phyloP scores from a whole-genome alignment of 1,140 invertebrate species.

The Philopotamus ludificatus region DNA sequence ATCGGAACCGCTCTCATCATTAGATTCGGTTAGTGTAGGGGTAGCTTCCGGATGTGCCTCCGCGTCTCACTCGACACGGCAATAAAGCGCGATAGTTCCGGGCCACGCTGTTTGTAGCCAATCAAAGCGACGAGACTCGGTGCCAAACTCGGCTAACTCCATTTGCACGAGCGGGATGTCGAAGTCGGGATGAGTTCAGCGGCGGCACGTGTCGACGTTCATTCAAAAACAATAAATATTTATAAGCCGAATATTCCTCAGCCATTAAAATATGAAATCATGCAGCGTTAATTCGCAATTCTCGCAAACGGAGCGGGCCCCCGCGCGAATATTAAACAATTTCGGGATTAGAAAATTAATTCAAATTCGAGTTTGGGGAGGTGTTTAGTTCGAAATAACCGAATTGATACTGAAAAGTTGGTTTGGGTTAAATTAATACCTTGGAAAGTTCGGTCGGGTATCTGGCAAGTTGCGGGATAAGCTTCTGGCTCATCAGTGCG shows the following conservation, averaged over 20 bases:
- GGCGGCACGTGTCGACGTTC: too few relatives aligned
- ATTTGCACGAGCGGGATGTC: too few relatives aligned
- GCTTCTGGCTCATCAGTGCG: neutral
- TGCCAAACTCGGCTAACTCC: too few relatives aligned
- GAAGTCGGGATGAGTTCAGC: too few relatives aligned
- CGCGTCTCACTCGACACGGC: neutral
- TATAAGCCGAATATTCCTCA: too few relatives aligned
- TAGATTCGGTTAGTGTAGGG: slow-evolving; percentile 21
- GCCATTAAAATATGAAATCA: too few relatives aligned
- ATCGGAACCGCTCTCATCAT: slow-evolving; percentile 11
- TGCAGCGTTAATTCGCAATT: neutral
- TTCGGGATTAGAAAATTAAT: slow-evolving; percentile 3
- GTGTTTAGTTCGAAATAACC: slow-evolving; percentile 2
- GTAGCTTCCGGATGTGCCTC: slow-evolving; percentile 3
- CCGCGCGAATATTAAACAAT: slow-evolving; percentile 4
- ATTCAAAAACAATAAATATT: too few relatives aligned
- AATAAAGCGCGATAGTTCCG: neutral
- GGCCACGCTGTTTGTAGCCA: slow-evolving; percentile 6
- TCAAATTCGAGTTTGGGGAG: neutral
- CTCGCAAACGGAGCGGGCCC: neutral
- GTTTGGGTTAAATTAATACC: neutral
- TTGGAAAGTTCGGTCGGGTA: neutral
- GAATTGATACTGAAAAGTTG: neutral
- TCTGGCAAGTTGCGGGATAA: neutral
- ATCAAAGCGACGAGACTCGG: slow-evolving; percentile 15